Base-by-base conservation (phyloP, 2,113 vertebrate species). In the Urocynchramus pylzowi region DNA sequence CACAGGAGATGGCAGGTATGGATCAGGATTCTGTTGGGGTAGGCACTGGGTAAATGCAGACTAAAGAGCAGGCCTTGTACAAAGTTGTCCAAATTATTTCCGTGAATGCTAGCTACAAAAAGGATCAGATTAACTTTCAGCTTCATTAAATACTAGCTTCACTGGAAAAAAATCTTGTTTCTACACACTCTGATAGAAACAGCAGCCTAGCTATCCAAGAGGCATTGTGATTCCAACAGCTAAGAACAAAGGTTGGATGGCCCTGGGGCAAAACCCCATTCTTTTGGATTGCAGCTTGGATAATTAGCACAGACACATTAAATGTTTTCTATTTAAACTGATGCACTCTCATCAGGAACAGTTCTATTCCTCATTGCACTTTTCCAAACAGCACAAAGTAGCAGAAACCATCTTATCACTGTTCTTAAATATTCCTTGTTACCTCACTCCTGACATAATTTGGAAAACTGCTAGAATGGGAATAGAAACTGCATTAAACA, bases 61-160 rank as follows among this genome's bases (percentile, higher is more conserved):
- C 53, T 69, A 69, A 87, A 90, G 22, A 90, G 53, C 6, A 60
- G 22, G 31, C 18, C 78, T 79, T 85, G 61, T 49, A 79, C 52
- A n/a, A 71, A 57, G 44, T 57, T 84, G 56, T 82, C 76, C 60
- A 52, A 60, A 47, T 71, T 27, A 78, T 92, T 84, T 86, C 12
- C 63, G 45, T 10, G n/a, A 75, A 79, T 53, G 22, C 45, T 64
- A 60, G n/a, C 56, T 82, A 68, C 59, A 91, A 75, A 91, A 7
- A 84, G 33, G 41, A 89, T 75, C 53, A 71, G 87, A 71, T 91
- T 79, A 84, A 82, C 96, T 79, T 93, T 49, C 77, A 82, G 77
- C 28, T 84, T 85, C 3, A 4, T 76, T 82, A 89, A 91, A 92
- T 60, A 78, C 31, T 31, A 28, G 19, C 59, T 75, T 68, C 60